These are phyloP conservation scores for Octopus bimaculoides DNA, from an alignment of 1,140 invertebrate species.

Conservation along the genomic window DNA sequence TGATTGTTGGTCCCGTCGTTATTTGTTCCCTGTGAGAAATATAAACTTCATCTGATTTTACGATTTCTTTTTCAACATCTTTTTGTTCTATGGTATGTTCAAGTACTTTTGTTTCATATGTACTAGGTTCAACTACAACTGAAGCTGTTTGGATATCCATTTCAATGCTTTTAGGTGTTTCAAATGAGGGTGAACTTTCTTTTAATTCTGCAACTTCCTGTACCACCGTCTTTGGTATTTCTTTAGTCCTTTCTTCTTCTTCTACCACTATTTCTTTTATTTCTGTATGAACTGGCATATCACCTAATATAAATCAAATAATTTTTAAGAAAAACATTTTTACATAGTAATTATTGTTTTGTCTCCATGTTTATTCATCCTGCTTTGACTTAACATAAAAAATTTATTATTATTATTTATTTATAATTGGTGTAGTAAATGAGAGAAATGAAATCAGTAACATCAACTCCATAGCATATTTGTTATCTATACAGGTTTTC, in stretches of 20 bases:
- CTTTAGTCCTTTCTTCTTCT: constrained; percentile 14
- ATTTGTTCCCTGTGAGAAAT: neutral
- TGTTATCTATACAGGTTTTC: no score
- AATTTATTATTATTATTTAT: neutral
- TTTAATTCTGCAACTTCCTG: neutral
- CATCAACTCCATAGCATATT: no score
- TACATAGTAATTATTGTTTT: no score
- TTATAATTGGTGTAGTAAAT: no score
- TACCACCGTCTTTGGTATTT: constrained; percentile 8
- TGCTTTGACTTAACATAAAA: no score
- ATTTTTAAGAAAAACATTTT: no score
- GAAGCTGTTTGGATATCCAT: neutral
- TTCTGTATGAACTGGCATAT: constrained; percentile 13
- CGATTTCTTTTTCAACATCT: constrained; percentile 10
- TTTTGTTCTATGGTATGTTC: neutral
- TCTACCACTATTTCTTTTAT: neutral
- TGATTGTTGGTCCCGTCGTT: neutral
- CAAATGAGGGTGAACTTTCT: neutral
- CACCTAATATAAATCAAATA: no score
- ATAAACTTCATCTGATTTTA: neutral
- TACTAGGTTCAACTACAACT: neutral
- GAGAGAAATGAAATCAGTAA: no score
- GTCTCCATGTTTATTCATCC: no score
- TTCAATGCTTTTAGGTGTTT: neutral
- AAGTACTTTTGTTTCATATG: neutral